phyloP scores from a whole-genome alignment of 2,113 vertebrate genomes.

The Lutjanus erythropterus region DNA sequence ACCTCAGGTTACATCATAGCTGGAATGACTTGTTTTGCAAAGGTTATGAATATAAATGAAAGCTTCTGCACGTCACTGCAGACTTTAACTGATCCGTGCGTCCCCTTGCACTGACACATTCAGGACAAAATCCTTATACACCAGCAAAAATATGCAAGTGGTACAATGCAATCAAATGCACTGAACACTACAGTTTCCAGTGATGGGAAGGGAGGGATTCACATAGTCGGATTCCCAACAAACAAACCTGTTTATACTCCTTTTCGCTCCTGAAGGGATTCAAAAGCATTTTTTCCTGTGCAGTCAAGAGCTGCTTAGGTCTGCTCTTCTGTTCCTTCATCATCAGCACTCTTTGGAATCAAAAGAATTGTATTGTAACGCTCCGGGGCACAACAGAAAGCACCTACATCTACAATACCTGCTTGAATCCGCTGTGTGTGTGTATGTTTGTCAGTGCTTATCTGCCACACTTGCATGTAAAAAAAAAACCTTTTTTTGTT shows the following conservation, averaged over 20 bases:
- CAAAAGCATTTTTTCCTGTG: constrained; percentile 14
- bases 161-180: constrained; percentile 1
- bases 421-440: not conserved
- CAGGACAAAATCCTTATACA: constrained; percentile 22
- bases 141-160: not conserved
- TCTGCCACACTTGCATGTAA: not conserved
- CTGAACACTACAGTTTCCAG: constrained; percentile 23
- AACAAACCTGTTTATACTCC: constrained; percentile 23
- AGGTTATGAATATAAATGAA: constrained; percentile 57
- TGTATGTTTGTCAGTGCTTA: not conserved
- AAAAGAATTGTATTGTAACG: constrained; percentile 18
- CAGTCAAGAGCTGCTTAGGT: constrained; percentile 38
- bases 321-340: constrained; percentile 35
- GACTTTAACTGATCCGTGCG: constrained; percentile 4
- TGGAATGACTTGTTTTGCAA: constrained; percentile 58
- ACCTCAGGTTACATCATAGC: constrained; percentile 64
- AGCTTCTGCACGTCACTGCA: constrained; percentile 10
- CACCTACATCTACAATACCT: constrained; percentile 19
- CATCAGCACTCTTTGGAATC: constrained; percentile 49
- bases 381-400: constrained; percentile 27
- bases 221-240: constrained; percentile 30
- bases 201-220: constrained; percentile 29
- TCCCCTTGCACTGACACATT: constrained; percentile 39
- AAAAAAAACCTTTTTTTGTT: not conserved
- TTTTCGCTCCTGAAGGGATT: constrained; percentile 38